Base-by-base conservation (phyloP, 1,140 invertebrate genomes). In the Triops cancriformis region DNA sequence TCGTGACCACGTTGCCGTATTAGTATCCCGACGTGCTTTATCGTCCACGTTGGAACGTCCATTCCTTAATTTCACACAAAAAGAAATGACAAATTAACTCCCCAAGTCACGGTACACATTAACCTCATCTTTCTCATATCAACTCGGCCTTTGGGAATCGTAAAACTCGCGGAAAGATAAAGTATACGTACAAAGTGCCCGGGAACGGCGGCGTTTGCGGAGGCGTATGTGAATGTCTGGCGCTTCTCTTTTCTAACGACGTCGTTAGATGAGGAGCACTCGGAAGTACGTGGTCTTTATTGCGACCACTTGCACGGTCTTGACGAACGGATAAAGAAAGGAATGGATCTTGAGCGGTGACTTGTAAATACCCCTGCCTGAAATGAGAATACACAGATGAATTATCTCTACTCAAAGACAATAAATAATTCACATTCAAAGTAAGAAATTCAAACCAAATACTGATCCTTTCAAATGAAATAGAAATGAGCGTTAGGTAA, bases 281-380 rank as follows among this genome's bases (percentile, higher is more conserved):
- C 51, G 64, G 45, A 43, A 51, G 64, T 27, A 73, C 51, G 18
- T 64, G 51, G 6, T 64, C 79, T 18, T 73, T 73, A 79, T 80
- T 79, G 76, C 79, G 77, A 74, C 80, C 79, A 14, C 76, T 76
- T 79, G 80, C 73, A 76, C 77, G 77, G 12, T 81, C 81, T 64
- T 64, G 51, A 64, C 51, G 51, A 64, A 64, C 51, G 7, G 83
- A 81, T 23, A 83, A 81, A 31, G 90, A 89, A 80, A 91, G 85
- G 82, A 89, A 91, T 51, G 90, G 90, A 84, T 92, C 91, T 81
- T 90, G 89, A 81, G 92, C 91, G 82, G 92, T 91, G 77, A 90
- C 89, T 84, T 90, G 89, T 79, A 89, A 87, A 83, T 91, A 90
- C 84, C 91, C 90, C 82, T 88, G 88, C 86, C 90, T 91, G 85